Evolutionary conservation across 2,113 vertebrate genomes (phyloP).

Genomic region (Brevimyrus niger): DNA sequence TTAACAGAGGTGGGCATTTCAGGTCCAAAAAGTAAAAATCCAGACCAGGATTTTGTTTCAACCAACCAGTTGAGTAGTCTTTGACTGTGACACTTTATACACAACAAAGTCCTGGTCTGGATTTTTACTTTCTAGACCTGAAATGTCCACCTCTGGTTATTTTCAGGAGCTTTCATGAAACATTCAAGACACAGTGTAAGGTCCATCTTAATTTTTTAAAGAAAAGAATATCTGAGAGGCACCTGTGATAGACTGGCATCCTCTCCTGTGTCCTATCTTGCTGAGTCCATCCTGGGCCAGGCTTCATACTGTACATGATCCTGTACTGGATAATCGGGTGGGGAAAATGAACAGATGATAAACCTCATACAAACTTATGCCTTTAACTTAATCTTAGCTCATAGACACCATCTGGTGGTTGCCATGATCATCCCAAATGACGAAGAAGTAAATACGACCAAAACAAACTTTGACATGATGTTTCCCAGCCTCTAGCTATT

Average conservation of each 20-base stretch:
- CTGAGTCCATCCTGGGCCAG: neutral
- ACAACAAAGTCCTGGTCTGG: too few species aligned
- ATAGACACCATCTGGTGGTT: constrained; percentile 7
- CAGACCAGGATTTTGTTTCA: too few species aligned
- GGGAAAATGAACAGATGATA: neutral
- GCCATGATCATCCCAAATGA: neutral
- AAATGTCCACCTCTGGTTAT: neutral
- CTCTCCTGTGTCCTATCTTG: neutral
- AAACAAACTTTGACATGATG: neutral
- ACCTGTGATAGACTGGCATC: neutral
- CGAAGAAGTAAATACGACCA: neutral
- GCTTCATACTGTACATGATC: neutral
- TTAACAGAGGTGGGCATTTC: neutral
- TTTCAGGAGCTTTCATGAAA: neutral
- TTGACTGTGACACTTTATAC: too few species aligned
- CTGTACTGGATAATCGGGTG: neutral
- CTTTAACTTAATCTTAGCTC: constrained; percentile 1
- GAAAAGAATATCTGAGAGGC: neutral
- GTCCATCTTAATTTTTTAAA: neutral
- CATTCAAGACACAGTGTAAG: neutral
- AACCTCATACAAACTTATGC: neutral
- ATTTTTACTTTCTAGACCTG: too few species aligned
- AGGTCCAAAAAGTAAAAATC: too few species aligned
- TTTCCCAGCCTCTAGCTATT: neutral
- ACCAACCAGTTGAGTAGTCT: too few species aligned